phyloP scores from a whole-genome alignment of 2,113 vertebrate species.

The Garra rufa region DNA sequence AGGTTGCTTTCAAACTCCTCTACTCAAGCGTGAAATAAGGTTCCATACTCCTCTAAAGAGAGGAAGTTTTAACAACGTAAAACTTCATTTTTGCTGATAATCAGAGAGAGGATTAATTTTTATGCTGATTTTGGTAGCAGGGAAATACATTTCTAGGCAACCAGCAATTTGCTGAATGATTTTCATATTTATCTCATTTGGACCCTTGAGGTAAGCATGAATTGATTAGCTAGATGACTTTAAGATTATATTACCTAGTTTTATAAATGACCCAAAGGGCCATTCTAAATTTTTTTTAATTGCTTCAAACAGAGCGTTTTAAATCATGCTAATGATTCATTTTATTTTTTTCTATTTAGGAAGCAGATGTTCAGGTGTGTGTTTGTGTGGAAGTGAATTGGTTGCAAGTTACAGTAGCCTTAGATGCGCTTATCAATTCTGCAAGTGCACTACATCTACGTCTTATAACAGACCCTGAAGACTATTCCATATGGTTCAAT shows the following conservation, averaged over 20 bases:
- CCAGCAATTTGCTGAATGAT: background rate
- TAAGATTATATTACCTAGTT: background rate
- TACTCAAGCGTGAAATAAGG: conserved; percentile 18
- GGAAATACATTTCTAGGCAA: background rate
- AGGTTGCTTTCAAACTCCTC: conserved; percentile 1
- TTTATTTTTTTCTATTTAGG: background rate
- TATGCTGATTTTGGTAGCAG: background rate
- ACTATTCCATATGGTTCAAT: conserved; percentile 51
- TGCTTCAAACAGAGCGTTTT: background rate
- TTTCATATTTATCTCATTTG: background rate
- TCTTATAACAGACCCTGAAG: conserved; percentile 48
- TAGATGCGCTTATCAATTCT: background rate
- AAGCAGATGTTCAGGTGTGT: conserved; percentile 19
- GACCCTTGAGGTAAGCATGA: conserved; percentile 24
- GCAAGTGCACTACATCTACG: conserved; percentile 4
- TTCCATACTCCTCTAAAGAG: background rate
- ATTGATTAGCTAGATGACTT: background rate
- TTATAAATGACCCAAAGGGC: background rate
- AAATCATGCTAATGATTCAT: background rate
- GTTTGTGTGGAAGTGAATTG: background rate
- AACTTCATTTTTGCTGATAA: background rate
- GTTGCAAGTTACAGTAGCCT: background rate
- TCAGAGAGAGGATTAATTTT: background rate
- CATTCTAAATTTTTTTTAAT: background rate
- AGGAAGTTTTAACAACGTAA: background rate